Conservation (phyloP, 2,113 vertebrate genomes). For the Tenrec ecaudatus region DNA sequence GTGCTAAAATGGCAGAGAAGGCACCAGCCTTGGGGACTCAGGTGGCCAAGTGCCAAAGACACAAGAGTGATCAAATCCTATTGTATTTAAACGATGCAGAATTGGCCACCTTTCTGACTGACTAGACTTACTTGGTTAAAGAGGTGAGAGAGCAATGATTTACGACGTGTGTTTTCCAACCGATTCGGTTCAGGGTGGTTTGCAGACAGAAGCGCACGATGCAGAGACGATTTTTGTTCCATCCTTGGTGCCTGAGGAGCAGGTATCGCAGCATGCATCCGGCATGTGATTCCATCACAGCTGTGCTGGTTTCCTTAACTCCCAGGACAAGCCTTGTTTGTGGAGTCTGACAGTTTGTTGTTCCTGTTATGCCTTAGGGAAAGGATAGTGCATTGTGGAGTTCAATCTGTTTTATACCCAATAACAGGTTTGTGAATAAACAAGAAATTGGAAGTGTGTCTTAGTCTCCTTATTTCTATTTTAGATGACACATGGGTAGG, state of each 20-base stretch:
- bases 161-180: background rate
- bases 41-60: background rate
- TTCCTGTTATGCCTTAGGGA: background rate
- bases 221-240: background rate
- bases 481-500: background rate
- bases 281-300: background rate
- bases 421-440: background rate
- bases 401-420: conserved; percentile 10
- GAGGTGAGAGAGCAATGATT: conserved; percentile 19
- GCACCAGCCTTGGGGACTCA: background rate
- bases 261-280: background rate
- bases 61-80: background rate
- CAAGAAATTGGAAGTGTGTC: background rate
- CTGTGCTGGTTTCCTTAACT: background rate
- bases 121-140: background rate
- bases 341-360: background rate
- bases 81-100: background rate
- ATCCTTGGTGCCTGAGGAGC: background rate
- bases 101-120: background rate
- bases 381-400: background rate
- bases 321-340: background rate
- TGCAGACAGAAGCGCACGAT: conserved; percentile 15
- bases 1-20: conserved; percentile 47
- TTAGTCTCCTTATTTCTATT: background rate
- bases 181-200: background rate